These are phyloP conservation scores for Sebastes trivittatus DNA, from an alignment of 2,797 vertebrate genomes.

Conservation along the genomic window DNA sequence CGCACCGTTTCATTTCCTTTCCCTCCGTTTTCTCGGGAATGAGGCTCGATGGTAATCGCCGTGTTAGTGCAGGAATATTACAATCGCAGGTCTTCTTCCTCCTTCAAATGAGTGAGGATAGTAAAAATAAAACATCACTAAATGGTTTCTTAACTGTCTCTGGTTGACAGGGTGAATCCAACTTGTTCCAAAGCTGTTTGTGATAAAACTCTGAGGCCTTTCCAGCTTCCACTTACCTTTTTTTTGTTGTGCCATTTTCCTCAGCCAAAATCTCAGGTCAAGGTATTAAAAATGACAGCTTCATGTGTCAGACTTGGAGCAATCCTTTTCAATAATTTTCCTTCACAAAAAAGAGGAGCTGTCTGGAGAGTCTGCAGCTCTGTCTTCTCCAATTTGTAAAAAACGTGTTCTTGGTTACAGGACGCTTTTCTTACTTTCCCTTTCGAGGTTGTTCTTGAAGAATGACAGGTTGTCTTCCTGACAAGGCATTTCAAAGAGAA, in stretches of 20 bases:
- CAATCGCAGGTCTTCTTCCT: background rate
- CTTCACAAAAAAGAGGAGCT: background rate
- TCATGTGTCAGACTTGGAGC: background rate
- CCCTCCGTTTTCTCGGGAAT: background rate
- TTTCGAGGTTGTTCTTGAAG: background rate
- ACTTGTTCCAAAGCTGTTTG: background rate
- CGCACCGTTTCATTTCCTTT: constrained; percentile 38
- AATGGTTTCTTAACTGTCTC: background rate
- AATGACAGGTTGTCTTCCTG: background rate
- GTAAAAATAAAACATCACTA: background rate
- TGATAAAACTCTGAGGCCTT: background rate
- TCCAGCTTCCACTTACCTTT: constrained; percentile 27
- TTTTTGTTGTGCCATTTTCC: background rate
- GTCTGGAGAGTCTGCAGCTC: background rate
- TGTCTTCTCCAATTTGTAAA: constrained; percentile 2
- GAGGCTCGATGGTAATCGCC: background rate
- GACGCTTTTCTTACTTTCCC: background rate
- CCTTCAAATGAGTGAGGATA: background rate
- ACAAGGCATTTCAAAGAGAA: background rate
- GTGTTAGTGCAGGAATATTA: background rate
- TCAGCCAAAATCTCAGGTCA: background rate
- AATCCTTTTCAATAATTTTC: background rate
- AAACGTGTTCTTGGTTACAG: background rate
- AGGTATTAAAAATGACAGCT: background rate
- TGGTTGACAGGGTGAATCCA: background rate